Percentiles rank a stretch among this genome's conserved stretches.
Conservation (phyloP, 2,888 invertebrate genomes). For the Laothoe populi region DNA sequence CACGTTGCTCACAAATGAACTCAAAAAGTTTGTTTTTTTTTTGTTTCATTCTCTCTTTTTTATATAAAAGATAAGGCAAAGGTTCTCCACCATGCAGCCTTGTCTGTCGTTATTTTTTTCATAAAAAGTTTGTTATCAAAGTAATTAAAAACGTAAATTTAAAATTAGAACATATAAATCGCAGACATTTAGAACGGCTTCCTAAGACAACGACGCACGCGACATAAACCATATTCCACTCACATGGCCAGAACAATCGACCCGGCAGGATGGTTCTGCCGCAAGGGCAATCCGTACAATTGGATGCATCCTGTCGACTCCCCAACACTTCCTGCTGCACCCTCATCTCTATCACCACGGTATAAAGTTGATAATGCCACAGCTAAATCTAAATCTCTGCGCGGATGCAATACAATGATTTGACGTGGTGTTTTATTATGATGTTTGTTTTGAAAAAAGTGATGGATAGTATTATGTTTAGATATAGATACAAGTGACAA, state of each 20-base stretch:
- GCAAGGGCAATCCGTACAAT: constrained; percentile 76
- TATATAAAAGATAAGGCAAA: too few relatives aligned
- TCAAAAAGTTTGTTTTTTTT: too few relatives aligned
- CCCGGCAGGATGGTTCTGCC: constrained; percentile 65
- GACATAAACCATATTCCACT: background rate
- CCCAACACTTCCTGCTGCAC: constrained; percentile 54
- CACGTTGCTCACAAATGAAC: too few relatives aligned
- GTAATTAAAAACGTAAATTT: too few relatives aligned
- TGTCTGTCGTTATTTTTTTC: too few relatives aligned
- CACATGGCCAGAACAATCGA: constrained; percentile 10
- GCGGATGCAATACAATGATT: constrained; percentile 44
- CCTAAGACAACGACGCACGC: background rate
- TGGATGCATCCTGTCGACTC: constrained; percentile 73
- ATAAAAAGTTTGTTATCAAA: too few relatives aligned
- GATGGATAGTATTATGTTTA: background rate
- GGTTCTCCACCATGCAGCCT: too few relatives aligned
- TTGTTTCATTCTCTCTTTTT: too few relatives aligned
- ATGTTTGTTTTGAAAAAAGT: constrained; percentile 31
- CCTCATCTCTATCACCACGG: constrained; percentile 37
- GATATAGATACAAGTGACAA: too few relatives aligned
- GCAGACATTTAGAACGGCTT: background rate
- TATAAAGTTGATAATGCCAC: constrained; percentile 29
- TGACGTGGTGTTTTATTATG: constrained; percentile 40
- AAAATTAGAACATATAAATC: too few relatives aligned
- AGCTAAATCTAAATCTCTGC: constrained; percentile 44